A percentile compares a stretch with the other conserved stretches of the same genome.
Evolutionary conservation across 2,797 vertebrate genomes (phyloP).

Genomic region (Naso thynnoides): DNA sequence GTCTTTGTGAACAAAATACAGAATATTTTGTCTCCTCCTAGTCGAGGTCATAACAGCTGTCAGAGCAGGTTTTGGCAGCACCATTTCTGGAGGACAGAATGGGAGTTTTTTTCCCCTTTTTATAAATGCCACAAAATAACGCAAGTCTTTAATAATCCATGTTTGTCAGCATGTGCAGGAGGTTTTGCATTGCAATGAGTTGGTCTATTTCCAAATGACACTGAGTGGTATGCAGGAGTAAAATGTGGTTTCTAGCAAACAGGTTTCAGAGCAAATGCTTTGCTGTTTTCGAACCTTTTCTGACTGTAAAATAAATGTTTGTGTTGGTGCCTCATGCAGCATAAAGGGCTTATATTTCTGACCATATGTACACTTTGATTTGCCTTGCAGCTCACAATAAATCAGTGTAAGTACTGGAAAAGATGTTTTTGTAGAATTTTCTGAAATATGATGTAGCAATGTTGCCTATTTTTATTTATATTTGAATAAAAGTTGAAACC

Average conservation of each 20-base stretch:
- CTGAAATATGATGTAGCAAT: background rate
- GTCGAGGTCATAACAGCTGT: too few species aligned
- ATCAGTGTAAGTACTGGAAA: too few species aligned
- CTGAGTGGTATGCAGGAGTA: background rate
- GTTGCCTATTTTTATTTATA: constrained; percentile 29
- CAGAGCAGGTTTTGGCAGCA: background rate
- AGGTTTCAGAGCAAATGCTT: constrained; percentile 27
- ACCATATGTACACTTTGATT: background rate
- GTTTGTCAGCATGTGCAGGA: background rate
- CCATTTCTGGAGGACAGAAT: background rate
- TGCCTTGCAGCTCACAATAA: background rate
- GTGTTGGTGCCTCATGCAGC: constrained; percentile 10
- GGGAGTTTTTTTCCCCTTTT: background rate
- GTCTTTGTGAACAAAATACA: constrained; percentile 8
- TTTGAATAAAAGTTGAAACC: constrained; percentile 40
- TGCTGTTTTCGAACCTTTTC: constrained; percentile 9
- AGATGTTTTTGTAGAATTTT: too few species aligned
- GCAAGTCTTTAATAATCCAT: constrained; percentile 18
- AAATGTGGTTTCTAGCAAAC: constrained; percentile 7
- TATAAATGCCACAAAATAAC: constrained; percentile 32
- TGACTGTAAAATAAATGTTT: constrained; percentile 40
- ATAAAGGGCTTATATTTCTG: background rate
- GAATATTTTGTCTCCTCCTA: constrained; percentile 15
- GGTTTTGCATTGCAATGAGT: constrained; percentile 11
- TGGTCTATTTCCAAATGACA: background rate